Base-by-base conservation (phyloP, 2,113 vertebrate species). In the Mystacornis crossleyi region DNA sequence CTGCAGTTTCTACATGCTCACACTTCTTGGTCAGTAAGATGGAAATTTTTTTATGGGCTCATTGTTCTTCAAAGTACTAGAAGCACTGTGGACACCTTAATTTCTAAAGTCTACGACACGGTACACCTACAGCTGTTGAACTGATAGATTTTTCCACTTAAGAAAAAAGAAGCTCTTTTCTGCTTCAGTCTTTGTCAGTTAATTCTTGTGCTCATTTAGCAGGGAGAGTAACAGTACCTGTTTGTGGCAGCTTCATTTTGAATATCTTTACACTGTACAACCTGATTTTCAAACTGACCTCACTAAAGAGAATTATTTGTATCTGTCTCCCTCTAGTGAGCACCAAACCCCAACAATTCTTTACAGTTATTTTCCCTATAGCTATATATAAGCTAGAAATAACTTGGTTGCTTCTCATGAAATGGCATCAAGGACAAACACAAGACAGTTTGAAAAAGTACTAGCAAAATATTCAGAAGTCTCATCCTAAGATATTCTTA, bases 311-410 rank as follows among this genome's bases (percentile, higher is more conserved):
- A 98, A 98, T 93, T 97, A 98, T 96, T 98, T 98, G 98, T 96
- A 94, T 98, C 82, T 98, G 98, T 98, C 98, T 98, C 98, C 98
- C 98, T 96, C 98, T 98, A 98, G 98, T 98, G 98, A 98, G 94
- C 72, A 72, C 51, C 92, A 77, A 92, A 95, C 96, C 92, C 51
- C 55, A 88, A 71, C 20, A 72, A 54, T 47, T 38, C 43, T 94
- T 75, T 61, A 26, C 71, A 79, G 40, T 55, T 53, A 50, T 73
- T 93, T 86, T 51, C 50, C 72, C 77, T 79, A 62, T n/a, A 81
- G 34, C 26, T 64, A 33, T 13, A 21, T 13, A 26, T 9, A 21
- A 89, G 5, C 40, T 55, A 79, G 58, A 81, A 93, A 36, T 29
- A 83, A 64, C 21, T 50, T n/a, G 10, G 40, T 47, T 61, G 62